These are phyloP conservation scores for Onchidella celtica DNA, from an alignment of 2,888 invertebrate species.

Conservation along the genomic window DNA sequence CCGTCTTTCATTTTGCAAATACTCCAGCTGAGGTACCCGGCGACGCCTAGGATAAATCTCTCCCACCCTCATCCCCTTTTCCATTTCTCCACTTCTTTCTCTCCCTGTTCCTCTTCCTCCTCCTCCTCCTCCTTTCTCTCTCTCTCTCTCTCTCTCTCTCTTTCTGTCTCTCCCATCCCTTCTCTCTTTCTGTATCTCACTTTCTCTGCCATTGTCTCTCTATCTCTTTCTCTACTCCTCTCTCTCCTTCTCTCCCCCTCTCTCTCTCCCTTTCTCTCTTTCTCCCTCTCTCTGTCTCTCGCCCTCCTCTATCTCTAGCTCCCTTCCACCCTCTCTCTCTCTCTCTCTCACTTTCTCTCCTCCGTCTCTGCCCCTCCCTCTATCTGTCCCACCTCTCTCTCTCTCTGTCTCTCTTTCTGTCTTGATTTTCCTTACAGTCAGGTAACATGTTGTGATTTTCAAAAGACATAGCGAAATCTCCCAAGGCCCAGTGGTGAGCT, in stretches of 20 bases:
- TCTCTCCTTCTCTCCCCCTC: not conserved
- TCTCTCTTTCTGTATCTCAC: too few relatives aligned
- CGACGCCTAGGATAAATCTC: too few relatives aligned
- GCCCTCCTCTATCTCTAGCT: not conserved
- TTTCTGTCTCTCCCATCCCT: not conserved
- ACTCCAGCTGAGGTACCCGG: too few relatives aligned
- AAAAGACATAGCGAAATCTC: too few relatives aligned
- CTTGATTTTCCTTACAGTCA: too few relatives aligned
- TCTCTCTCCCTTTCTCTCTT: constrained; percentile 6
- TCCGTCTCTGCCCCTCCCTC: not conserved
- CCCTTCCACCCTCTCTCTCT: constrained; percentile 20
- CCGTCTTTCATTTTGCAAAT: too few relatives aligned
- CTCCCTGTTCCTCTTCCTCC: not conserved
- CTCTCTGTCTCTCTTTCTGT: not conserved
- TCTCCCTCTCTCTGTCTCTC: constrained; percentile 8
- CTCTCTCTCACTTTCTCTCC: constrained; percentile 18
- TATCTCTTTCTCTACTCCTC: not conserved
- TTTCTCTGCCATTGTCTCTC: not conserved
- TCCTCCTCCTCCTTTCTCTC: not conserved
- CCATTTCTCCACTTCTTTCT: too few relatives aligned
- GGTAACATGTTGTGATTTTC: too few relatives aligned
- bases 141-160: not conserved
- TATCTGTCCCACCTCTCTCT: not conserved
- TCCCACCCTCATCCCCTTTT: too few relatives aligned
- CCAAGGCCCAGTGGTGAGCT: too few relatives aligned